Evolutionary conservation across 2,797 vertebrate genomes (phyloP).

Genomic region (Sebastes cheni): DNA sequence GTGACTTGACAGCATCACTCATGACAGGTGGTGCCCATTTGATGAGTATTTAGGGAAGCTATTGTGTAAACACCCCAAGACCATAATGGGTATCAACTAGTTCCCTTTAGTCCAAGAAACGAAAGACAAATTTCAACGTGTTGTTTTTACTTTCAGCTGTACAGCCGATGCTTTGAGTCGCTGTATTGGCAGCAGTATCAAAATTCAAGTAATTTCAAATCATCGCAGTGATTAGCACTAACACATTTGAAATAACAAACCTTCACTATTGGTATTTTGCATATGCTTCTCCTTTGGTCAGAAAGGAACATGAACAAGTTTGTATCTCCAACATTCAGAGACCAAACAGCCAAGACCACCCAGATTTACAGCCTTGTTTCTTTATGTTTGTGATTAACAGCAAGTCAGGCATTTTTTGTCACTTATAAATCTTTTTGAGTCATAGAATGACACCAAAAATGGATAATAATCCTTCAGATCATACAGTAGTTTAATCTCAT

Average conservation of each 20-base stretch:
- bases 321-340: not conserved
- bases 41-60: constrained; percentile 18
- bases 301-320: not conserved
- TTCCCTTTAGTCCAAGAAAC: not conserved
- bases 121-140: not conserved
- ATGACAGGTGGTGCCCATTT: constrained; percentile 22
- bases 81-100: not conserved
- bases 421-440: too few species aligned
- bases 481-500: not conserved
- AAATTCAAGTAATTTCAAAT: not conserved
- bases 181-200: too few species aligned
- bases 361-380: not conserved
- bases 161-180: not conserved
- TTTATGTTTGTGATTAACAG: not conserved
- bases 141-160: not conserved
- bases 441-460: too few species aligned
- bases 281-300: not conserved
- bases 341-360: not conserved
- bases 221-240: not conserved
- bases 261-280: not conserved
- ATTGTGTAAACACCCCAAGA: constrained; percentile 1
- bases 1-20: not conserved
- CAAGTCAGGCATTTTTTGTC: too few species aligned
- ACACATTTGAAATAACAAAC: not conserved
- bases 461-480: too few species aligned